Evolutionary conservation across 2,888 invertebrate genomes (phyloP), one percentile per base, ranked within the genome.

Genomic region (Phymatocera aterrima): DNA sequence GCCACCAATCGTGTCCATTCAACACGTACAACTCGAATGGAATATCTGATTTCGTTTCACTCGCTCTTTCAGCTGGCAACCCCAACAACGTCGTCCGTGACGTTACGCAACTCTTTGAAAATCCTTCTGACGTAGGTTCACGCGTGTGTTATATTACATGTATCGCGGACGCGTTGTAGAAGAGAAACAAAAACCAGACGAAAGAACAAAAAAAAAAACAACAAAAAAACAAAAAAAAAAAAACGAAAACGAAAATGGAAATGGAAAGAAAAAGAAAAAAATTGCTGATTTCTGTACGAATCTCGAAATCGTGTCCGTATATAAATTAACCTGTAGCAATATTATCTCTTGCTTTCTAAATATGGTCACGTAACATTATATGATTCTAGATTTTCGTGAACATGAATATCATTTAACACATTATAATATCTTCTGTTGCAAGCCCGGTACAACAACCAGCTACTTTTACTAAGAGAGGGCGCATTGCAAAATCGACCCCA

Each of bases 321-420:
- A n/a, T 48, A 51, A 72, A 72, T 72, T 51, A 48, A 34, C 18
- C 28, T 46, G 15, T 43, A 18, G n/a, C 2, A 2, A 31, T 34
- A 31, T 21, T 72, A 40, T 72, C n/a, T 46, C 6, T 48, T 51
- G 48, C 72, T 72, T 72, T 72, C 72, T 72, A 72, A 72, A 72
- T 51, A 51, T 24, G 34, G 3, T 31, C 72, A 51, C 18, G 18
- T 72, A 51, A 51, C n/a, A 28, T n/a, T n/a, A 54, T 6, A 5
- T n/a, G 12, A 72, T 72, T 10, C 18, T 8, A 21, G 12, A 72
- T 72, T 72, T 34, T 48, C 51, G 51, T 24, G 34, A 34, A 72
- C n/a, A n/a, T n/a, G n/a, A 72, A 72, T 72, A 31, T 72, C 18
- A 72, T 72, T 31, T 18, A 31, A 72, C 3, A 18, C 51, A 37